Conservation (phyloP, 2,797 vertebrate genomes). For the Enoplosus armatus region DNA sequence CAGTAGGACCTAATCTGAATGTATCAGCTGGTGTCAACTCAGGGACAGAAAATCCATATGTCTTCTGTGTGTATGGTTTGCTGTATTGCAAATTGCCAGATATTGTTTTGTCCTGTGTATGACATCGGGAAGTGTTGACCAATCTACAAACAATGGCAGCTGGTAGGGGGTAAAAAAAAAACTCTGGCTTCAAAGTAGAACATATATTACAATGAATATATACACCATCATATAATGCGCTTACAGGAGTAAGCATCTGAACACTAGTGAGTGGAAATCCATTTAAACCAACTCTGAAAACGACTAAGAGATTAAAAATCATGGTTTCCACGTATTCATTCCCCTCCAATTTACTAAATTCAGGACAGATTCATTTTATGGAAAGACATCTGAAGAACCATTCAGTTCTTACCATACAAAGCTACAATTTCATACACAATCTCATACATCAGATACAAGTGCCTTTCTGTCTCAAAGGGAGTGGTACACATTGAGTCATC, state of each 20-base stretch:
- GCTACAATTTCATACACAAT: slow-evolving; percentile 49
- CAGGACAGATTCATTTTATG: slow-evolving; percentile 43
- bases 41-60: slow-evolving; percentile 75
- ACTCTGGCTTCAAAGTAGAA: slow-evolving; percentile 33
- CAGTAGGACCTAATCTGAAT: slow-evolving; percentile 71
- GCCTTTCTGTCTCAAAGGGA: slow-evolving; percentile 44
- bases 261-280: slow-evolving; percentile 26
- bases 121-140: slow-evolving; percentile 47
- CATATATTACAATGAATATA: slow-evolving; percentile 23
- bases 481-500: slow-evolving; percentile 41
- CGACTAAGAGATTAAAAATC: slow-evolving; percentile 32
- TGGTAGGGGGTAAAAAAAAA: slow-evolving; percentile 15
- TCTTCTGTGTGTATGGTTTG: slow-evolving; percentile 52
- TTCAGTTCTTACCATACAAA: slow-evolving; percentile 17
- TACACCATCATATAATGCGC: slow-evolving; percentile 17
- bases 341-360: slow-evolving; percentile 23
- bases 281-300: slow-evolving; percentile 40
- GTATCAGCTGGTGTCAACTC: slow-evolving; percentile 70
- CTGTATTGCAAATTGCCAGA: slow-evolving; percentile 53
- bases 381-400: slow-evolving; percentile 36
- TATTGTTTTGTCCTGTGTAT: slow-evolving; percentile 46
- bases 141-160: slow-evolving; percentile 46
- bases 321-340: slow-evolving; percentile 29
- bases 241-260: slow-evolving; percentile 26
- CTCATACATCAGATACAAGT: slow-evolving; percentile 42